Base-by-base conservation (phyloP, 2,888 invertebrate species). In the Geophilus truncorum region DNA sequence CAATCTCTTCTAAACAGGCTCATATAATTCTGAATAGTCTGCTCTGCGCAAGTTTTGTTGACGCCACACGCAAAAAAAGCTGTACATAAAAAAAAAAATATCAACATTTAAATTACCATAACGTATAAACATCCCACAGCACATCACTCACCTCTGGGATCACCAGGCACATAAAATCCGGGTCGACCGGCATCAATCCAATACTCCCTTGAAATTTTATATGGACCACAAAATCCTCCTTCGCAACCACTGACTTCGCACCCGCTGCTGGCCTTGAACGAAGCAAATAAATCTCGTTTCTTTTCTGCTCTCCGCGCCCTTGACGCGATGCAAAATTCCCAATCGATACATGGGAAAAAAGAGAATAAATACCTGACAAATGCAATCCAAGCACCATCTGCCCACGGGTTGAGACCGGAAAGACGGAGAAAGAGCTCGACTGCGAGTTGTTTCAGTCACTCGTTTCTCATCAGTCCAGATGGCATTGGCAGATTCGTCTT, bases 201-300 rank as follows among this genome's bases (percentile, higher is more conserved):
- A 86, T 95, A 96, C 0, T 91, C 91, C 93, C 93, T 93, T 2
- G 94, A 94, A 84, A 95, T 93, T 82, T 91, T 90, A 88, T 94
- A 95, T 40, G 94, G 90, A 0, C 95, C 95, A 85, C 95, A 95
- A 75, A 92, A 21, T 3, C 75, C 80, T 6, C n/a, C 21, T 30
- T 30, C 34, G 32, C 80, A 80, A 7, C 36, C 80, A 21, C 23
- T 15, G 9, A 18, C 25, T 34, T 32, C 75, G 23, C 80, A 80
- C n/a, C 34, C 51, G 25, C 32, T 70, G 28, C 70, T 80, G 32
- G 80, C 80, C 80, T 80, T 30, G 21, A 45, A 51, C 4, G 28
- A 57, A 79, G n/a, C 2, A 79, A 15, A 36, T 40, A 25, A 36
- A 34, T 78, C 23, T 36, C 15, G 18, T 34, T 40, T 32, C 18